These are phyloP conservation scores for Ganaspis sp. DNA, from an alignment of 1,140 invertebrate species.

Conservation along the genomic window DNA sequence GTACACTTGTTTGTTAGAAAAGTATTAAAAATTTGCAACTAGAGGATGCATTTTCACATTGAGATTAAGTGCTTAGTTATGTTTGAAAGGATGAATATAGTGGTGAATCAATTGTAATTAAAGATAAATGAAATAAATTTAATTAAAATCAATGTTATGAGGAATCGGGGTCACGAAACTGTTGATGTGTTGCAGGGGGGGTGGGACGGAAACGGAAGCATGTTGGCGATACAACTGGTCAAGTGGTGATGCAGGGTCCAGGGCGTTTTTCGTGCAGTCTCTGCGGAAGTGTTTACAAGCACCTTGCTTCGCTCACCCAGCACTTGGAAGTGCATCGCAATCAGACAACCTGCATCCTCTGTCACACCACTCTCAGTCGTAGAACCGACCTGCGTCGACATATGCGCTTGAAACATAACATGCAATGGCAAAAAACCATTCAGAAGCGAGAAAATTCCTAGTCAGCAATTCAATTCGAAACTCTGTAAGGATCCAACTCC, in stretches of 20 bases:
- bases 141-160: constrained; percentile 42
- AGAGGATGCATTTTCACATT: neutral
- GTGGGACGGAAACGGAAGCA: constrained; percentile 76
- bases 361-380: constrained; percentile 77
- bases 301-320: constrained; percentile 76
- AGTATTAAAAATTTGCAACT: neutral
- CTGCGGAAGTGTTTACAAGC: constrained; percentile 76
- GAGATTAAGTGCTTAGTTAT: neutral
- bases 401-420: constrained; percentile 76
- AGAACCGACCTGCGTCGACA: constrained; percentile 76
- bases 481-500: neutral
- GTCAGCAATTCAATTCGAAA: constrained; percentile 61
- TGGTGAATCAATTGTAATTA: neutral
- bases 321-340: constrained; percentile 78
- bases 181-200: constrained; percentile 75
- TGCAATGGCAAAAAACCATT: constrained; percentile 75
- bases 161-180: constrained; percentile 71
- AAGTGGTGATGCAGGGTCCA: constrained; percentile 75
- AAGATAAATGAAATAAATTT: neutral
- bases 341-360: constrained; percentile 77
- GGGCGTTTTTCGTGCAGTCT: constrained; percentile 76
- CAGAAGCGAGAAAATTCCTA: constrained; percentile 71
- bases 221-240: constrained; percentile 75
- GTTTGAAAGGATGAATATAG: neutral
- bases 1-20: too few species aligned